Conservation (phyloP, 2,113 vertebrate species). For the Aix galericulata region DNA sequence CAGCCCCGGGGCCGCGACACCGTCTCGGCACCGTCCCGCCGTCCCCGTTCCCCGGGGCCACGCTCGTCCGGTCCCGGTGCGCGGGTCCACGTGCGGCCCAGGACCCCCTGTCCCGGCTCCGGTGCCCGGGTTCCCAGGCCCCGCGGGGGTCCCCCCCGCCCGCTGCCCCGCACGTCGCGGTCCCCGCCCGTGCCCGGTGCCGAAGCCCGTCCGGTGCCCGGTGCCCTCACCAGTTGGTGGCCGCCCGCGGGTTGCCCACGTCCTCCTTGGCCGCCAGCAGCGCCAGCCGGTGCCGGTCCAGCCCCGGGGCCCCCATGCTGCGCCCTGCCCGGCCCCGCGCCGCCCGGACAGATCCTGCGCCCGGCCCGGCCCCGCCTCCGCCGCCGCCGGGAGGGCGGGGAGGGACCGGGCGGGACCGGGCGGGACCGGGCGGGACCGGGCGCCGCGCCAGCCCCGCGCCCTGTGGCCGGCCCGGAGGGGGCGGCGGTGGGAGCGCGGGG, state of each 20-base stretch:
- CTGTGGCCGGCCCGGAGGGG: no score
- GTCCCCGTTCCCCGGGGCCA: no score
- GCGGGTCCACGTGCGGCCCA: background rate
- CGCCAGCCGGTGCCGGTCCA: conserved; percentile 84
- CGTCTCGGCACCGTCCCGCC: background rate
- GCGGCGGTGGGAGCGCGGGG: no score
- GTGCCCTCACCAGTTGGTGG: conserved; percentile 81
- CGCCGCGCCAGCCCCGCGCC: background rate
- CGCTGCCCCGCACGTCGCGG: no score
- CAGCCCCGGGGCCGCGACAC: background rate
- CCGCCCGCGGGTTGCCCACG: conserved; percentile 81
- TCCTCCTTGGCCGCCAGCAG: conserved; percentile 85
- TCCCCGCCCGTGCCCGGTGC: no score
- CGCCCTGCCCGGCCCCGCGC: background rate
- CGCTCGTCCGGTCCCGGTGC: background rate
- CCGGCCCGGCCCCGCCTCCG: background rate
- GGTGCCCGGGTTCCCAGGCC: no score
- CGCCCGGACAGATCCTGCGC: background rate
- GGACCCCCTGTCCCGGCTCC: background rate
- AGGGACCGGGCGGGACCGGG: background rate
- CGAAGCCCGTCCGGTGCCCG: no score
- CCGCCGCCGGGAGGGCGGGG: background rate
- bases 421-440: background rate
- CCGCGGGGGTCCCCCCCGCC: no score
- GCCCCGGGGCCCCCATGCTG: conserved; percentile 74